Evolutionary conservation across 2,888 invertebrate species (phyloP).

Genomic region (Penaeus monodon): DNA sequence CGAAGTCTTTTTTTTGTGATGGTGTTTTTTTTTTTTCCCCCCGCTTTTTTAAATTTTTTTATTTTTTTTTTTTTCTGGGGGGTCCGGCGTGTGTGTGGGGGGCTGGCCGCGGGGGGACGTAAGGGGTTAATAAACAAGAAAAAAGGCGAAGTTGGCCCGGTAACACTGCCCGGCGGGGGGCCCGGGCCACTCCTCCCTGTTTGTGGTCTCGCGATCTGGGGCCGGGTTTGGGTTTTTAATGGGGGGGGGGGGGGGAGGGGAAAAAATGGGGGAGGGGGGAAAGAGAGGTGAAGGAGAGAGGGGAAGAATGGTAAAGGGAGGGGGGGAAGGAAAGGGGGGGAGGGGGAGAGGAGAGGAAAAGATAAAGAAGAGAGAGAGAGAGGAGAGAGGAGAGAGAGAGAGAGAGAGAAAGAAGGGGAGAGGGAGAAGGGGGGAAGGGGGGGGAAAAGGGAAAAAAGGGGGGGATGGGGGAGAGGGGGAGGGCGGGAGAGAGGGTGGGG

Average conservation of each 20-base stretch:
- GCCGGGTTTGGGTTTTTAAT: no score
- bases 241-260: no score
- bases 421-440: background rate
- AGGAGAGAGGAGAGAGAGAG: background rate
- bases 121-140: background rate
- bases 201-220: no score
- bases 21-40: no score
- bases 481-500: background rate
- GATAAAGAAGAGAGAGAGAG: background rate
- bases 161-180: conserved; percentile 26
- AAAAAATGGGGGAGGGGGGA: no score
- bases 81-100: background rate
- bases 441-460: background rate
- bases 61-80: no score
- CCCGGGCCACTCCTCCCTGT: no score
- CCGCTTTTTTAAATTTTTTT: no score
- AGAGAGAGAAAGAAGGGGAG: background rate
- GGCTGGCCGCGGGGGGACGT: background rate
- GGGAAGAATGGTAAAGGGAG: background rate
- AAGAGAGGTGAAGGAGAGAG: background rate
- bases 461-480: no score
- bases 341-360: background rate
- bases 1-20: no score
- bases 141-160: conserved; percentile 23
- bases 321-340: background rate